Evolutionary conservation across 2,113 vertebrate genomes (phyloP).

Genomic region (Phylloscopus whistleri): DNA sequence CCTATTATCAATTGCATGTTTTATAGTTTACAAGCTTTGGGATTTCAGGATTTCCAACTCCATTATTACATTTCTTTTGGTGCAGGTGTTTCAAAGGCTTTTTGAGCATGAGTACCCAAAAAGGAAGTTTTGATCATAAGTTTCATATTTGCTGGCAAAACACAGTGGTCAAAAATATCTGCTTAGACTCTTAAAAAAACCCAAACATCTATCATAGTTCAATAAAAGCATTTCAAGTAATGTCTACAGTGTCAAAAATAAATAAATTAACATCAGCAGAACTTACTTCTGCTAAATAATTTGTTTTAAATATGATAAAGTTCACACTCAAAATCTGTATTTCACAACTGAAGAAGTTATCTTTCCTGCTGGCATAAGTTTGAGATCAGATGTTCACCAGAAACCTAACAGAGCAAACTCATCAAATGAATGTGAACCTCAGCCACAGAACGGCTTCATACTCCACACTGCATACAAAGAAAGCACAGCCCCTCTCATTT

Average conservation of each 20-base stretch:
- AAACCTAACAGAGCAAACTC: not conserved
- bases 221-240: not conserved
- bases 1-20: not conserved
- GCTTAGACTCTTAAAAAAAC: not conserved
- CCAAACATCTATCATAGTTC: not conserved
- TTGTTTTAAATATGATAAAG: not conserved
- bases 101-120: constrained; percentile 8
- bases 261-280: not conserved
- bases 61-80: not conserved
- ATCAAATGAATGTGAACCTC: not conserved
- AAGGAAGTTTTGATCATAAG: not conserved
- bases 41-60: not conserved
- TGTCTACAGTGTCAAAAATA: not conserved
- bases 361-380: not conserved
- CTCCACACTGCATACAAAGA: not conserved
- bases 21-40: not conserved
- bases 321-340: not conserved
- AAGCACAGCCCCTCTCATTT: not conserved
- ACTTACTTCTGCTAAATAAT: not conserved
- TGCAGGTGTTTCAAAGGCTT: not conserved
- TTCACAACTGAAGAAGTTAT: not conserved
- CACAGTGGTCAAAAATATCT: not conserved
- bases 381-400: not conserved
- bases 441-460: not conserved
- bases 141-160: not conserved